phyloP scores from a whole-genome alignment of 2,113 vertebrate genomes.

The Oryctolagus cuniculus region mOryCun1.1 NC_091451.1:33479501-33480000 shows the following conservation, averaged over 20 bases:
- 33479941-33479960: not conserved
- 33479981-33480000: constrained; percentile 31
- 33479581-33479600: constrained; percentile 63
- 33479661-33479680: constrained; percentile 60
- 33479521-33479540: not conserved
- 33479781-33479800: not conserved
- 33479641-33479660: constrained; percentile 35
- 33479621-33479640: constrained; percentile 61
- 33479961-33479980: constrained; percentile 12
- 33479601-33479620: constrained; percentile 57
- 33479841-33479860: not conserved
- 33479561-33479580: constrained; percentile 42
- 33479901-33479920: not conserved
- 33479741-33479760: not conserved
- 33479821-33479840: not conserved
- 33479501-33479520: not conserved
- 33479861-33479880: not conserved
- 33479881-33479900: not conserved
- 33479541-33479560: not conserved
- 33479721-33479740: not conserved
- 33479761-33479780: constrained; percentile 9
- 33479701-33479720: constrained; percentile 16
- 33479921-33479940: not conserved
- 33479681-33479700: constrained; percentile 67
- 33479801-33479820: not conserved